phyloP scores from a whole-genome alignment of 2,888 invertebrate species.

The Euphydryas editha region DNA sequence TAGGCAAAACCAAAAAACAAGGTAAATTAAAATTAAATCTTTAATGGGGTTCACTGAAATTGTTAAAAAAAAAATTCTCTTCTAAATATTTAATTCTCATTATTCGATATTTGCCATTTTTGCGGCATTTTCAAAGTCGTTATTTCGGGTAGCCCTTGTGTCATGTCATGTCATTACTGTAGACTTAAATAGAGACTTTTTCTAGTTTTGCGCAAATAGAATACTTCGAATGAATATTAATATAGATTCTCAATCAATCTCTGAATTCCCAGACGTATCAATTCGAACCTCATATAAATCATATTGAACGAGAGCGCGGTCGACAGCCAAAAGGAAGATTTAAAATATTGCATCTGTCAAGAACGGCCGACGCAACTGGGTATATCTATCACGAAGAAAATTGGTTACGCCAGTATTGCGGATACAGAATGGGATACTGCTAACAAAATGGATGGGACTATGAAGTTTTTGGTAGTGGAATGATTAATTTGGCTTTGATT shows the following conservation, averaged over 20 bases:
- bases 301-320: slow-evolving; percentile 47
- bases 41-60: too few species aligned
- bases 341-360: slow-evolving; percentile 60
- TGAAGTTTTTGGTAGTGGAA: neutral
- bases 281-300: slow-evolving; percentile 52
- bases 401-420: slow-evolving; percentile 24
- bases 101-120: too few species aligned
- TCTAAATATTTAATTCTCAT: too few species aligned
- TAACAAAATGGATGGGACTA: neutral
- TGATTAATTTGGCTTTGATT: too few species aligned
- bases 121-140: too few species aligned
- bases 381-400: slow-evolving; percentile 60
- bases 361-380: slow-evolving; percentile 47
- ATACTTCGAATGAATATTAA: slow-evolving; percentile 1
- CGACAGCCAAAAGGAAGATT: slow-evolving; percentile 58
- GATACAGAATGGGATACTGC: neutral
- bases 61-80: too few species aligned
- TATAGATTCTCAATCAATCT: slow-evolving; percentile 16
- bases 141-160: neutral
- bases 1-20: too few species aligned
- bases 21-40: too few species aligned
- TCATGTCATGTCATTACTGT: neutral
- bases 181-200: neutral
- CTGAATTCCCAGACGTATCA: slow-evolving; percentile 34
- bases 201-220: neutral